A percentile compares a stretch with the other conserved stretches of the same genome.
These are phyloP conservation scores for Megastigmus dorsalis DNA, from an alignment of 2,888 invertebrate species.

Conservation along the genomic window DNA sequence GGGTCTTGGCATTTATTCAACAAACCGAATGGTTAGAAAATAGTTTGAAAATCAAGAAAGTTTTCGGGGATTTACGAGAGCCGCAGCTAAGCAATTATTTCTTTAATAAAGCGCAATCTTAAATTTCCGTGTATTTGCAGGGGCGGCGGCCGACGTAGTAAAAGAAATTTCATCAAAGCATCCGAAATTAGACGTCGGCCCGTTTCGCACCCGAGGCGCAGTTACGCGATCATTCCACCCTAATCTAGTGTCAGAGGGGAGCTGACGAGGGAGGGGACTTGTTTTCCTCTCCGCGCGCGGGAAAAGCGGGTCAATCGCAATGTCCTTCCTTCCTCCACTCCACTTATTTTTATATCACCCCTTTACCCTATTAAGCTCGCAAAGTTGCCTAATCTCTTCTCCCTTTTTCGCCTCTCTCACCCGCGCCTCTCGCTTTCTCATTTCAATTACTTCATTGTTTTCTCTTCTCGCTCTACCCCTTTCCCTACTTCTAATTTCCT, in stretches of 20 bases:
- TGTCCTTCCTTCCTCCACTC: background rate
- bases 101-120: background rate
- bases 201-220: background rate
- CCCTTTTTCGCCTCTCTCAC: conserved; percentile 1
- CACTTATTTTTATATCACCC: conserved; percentile 32
- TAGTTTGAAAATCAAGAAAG: no score
- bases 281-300: background rate
- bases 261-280: conserved; percentile 5
- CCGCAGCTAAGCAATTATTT: background rate
- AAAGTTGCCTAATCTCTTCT: conserved; percentile 30
- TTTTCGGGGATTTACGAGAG: background rate
- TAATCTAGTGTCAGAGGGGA: background rate
- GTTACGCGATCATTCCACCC: background rate
- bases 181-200: conserved; percentile 28
- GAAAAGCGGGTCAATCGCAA: conserved; percentile 35
- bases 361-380: conserved; percentile 20
- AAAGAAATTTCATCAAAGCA: conserved; percentile 24
- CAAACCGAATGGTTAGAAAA: no score
- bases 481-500: conserved; percentile 12
- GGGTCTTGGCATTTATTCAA: no score
- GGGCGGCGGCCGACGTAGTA: no score
- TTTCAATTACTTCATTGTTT: conserved; percentile 43
- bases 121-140: background rate
- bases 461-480: background rate
- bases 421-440: background rate